Base-by-base conservation (phyloP, 1,140 invertebrate species). In the Drosophila sp. region DNA sequence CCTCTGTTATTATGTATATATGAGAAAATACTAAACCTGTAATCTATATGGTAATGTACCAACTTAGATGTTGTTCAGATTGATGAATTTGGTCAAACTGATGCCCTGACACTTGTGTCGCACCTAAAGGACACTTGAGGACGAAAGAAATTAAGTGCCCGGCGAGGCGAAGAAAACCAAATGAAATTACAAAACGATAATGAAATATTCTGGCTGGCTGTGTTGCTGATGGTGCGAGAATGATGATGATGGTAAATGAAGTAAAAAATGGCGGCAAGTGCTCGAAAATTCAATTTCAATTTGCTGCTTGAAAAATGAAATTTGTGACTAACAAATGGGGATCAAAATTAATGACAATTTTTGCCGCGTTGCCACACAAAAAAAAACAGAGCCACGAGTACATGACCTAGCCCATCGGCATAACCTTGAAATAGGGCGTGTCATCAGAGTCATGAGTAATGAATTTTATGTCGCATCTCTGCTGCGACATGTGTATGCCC, bases 261-360 rank as follows among this genome's bases (percentile, higher is more conserved):
- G 36, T 4, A 38, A 32, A 25, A 11, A 32, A 25, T 16, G 16
- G 41, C 29, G 29, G 18, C 40, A 64, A 64, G 53, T 71, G 71
- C 67, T 71, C 67, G 57, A 70, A 86, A 87, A 74, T 82, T 82
- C 76, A 70, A 81, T 86, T 86, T 86, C 50, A 87, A 82, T 82
- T 82, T 82, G 77, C 78, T 78, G 79, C 82, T 87, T 82, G 78
- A 76, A 69, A 87, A 87, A 89, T 87, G 63, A 87, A 78, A 76
- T 87, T 89, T 82, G 58, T 65, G 56, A 40, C n/a, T 57, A 32
- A 36, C 57, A 41, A 61, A 25, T 66, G 51, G 38, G 58, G 48
- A 72, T 69, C 71, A 81, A 76, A 76, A 78, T 87, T 87, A 86
- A 86, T 86, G 75, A 70, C 40, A 72, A 81, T 32, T 16, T 63